Base-by-base conservation (phyloP, 2,113 vertebrate genomes). In the Colius striatus region DNA sequence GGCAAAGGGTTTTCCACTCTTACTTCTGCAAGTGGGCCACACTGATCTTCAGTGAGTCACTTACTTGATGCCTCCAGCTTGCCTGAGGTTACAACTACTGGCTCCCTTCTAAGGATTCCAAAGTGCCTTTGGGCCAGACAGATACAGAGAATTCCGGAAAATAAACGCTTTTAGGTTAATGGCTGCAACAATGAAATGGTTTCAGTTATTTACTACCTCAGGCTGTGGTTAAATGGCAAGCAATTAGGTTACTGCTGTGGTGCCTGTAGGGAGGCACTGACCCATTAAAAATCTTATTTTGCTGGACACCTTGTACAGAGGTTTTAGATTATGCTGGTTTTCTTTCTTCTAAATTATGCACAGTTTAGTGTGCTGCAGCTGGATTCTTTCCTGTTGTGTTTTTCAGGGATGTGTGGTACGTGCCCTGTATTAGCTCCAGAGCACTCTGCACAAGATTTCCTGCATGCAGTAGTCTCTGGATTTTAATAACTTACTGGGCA, bases 341-440 rank as follows among this genome's bases (percentile, higher is more conserved):
- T 32, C 43, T 53, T 51, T 79, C 41, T 67, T 76, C 41, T 62
- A 72, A 50, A 21, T 67, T 43, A 21, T 3, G 41, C 2, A 5
- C 2, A 55, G 70, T 9, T 75, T 13, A 11, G n/a, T 1, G 11
- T 32, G 76, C 86, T 89, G 89, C 87, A 32, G 5, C 9, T 71
- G 87, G 57, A 68, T 21, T 32, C 80, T 41, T 43, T 77, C 80
- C 70, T 41, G 32, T 13, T 38, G 81, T 65, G 86, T 79, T 89
- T 91, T 78, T 45, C 65, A 47, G 84, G 67, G 90, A 38, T 79
- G 74, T 82, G 90, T 68, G 86, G 38, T 38, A 72, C 12, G 45
- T 96, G 96, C 80, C 73, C 74, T 63, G 77, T 80, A 3, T 22
- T 47, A 38, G 73, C 84, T 96, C 87, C 87, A 87, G 48, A 87